A percentile compares a stretch with the other conserved stretches of the same genome.
phyloP scores from a whole-genome alignment of 2,888 invertebrate genomes.

The Metalampra italica region DNA sequence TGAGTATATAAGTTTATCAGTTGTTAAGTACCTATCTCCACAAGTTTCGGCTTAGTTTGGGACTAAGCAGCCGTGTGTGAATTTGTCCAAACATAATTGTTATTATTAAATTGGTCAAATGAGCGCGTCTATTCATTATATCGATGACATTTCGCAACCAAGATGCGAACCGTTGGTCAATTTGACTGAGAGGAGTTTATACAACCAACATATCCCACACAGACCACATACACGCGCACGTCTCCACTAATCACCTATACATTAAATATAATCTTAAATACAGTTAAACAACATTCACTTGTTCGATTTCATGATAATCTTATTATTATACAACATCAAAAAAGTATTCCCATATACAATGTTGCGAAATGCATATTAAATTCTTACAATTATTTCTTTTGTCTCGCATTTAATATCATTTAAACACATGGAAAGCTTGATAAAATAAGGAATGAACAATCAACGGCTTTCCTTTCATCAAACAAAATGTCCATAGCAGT shows the following conservation, averaged over 20 bases:
- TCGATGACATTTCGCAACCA: too few species aligned
- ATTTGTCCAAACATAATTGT: too few species aligned
- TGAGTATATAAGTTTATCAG: too few species aligned
- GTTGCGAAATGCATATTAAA: slow-evolving; percentile 55
- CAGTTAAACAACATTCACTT: slow-evolving; percentile 49
- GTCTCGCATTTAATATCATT: slow-evolving; percentile 35
- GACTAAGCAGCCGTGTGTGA: too few species aligned
- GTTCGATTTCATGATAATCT: slow-evolving; percentile 68
- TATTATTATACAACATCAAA: slow-evolving; percentile 54
- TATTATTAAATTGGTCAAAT: too few species aligned
- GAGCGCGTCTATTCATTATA: too few species aligned
- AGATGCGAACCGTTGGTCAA: too few species aligned
- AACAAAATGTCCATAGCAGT: background rate
- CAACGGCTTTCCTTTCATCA: slow-evolving; percentile 8
- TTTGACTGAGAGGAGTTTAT: too few species aligned
- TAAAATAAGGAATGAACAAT: slow-evolving; percentile 32
- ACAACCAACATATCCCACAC: background rate
- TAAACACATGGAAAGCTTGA: slow-evolving; percentile 37
- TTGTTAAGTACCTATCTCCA: too few species aligned
- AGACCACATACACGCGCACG: background rate
- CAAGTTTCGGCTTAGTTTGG: too few species aligned
- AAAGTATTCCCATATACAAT: slow-evolving; percentile 43
- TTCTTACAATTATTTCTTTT: slow-evolving; percentile 33
- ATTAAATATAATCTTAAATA: slow-evolving; percentile 33
- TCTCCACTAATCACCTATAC: slow-evolving; percentile 14